Evolutionary conservation across 2,888 invertebrate genomes (phyloP).

Genomic region (Temnothorax rugatulus): DNA sequence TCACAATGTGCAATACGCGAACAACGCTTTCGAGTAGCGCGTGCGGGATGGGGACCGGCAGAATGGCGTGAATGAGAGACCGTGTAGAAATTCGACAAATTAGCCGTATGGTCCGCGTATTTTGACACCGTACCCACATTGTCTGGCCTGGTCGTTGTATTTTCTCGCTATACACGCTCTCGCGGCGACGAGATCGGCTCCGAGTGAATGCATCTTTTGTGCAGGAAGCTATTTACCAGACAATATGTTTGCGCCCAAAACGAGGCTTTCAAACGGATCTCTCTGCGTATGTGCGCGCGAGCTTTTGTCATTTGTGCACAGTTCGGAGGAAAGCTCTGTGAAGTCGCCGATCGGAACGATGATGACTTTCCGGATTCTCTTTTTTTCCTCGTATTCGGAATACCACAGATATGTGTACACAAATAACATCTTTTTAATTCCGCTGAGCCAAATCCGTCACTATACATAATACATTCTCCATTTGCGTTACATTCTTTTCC

Average conservation of each 20-base stretch:
- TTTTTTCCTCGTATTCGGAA: neutral
- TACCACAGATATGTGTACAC: neutral
- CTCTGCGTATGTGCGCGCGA: conserved; percentile 9
- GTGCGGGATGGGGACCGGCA: conserved; percentile 44
- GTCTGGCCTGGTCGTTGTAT: conserved; percentile 71
- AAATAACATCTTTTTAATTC: neutral
- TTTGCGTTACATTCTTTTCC: neutral
- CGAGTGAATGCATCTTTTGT: conserved; percentile 78
- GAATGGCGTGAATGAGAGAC: conserved; percentile 72
- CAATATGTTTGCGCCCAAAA: conserved; percentile 73
- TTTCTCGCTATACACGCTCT: conserved; percentile 67
- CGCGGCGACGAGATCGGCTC: conserved; percentile 69
- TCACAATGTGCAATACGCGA: conserved; percentile 59
- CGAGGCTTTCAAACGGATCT: conserved; percentile 62
- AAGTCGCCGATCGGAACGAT: neutral
- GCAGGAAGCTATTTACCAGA: conserved; percentile 71
- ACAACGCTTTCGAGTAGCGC: conserved; percentile 61
- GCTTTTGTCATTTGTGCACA: conserved; percentile 27
- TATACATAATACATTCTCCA: too few species aligned
- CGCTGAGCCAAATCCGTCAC: neutral
- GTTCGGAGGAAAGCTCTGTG: neutral
- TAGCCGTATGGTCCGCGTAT: conserved; percentile 85
- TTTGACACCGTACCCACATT: conserved; percentile 82
- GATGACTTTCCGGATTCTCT: neutral
- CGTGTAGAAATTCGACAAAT: conserved; percentile 82